Base-by-base conservation (phyloP, 92 coral and sea anemone species). In the Paragorgia papillata region DNA sequence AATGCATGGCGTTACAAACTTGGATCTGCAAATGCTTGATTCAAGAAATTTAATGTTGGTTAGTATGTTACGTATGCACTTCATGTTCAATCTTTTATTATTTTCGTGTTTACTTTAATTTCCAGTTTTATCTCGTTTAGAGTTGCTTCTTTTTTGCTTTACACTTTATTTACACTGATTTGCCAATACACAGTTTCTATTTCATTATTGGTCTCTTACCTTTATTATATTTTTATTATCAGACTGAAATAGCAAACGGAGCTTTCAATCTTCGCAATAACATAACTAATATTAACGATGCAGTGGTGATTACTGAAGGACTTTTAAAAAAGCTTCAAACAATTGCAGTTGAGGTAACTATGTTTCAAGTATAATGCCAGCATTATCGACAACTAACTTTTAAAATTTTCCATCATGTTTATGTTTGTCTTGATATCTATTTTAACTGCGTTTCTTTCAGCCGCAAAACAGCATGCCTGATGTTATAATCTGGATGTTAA, bases 401-500 rank as follows among this genome's bases (percentile, higher is more conserved):
- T 37, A 37, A 37, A 37, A 10, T 37, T 37, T 37, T 4, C 43
- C 10, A 10, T n/a, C n/a, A n/a, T n/a, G n/a, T n/a, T n/a, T n/a
- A n/a, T n/a, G 43, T 4, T 37, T 46, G 53, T 15, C 53, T 46
- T 7, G 14, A 15, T 7, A 46, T 7, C n/a, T 2, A 46, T 2
- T 15, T 46, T 15, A 2, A 2, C n/a, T 15, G 15, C 53, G 2
- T 2, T n/a, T 48, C 10, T 40, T 55, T 32, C 37, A 94, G 98
- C 98, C 98, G 24, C 98, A 94, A 84, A 94, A 94, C 88, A 86
- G 95, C 59, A 94, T 94, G 91, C 98, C 98, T 33, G 98, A 94
- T 57, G 97, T 94, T 26, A 90, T 91, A 22, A 88, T 94, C 37
- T 94, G 98, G 98, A 94, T 94, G 98, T 57, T 94, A 71, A 94